Conservation (phyloP, 1,140 invertebrate species). For the Drosophila insularis region DNA sequence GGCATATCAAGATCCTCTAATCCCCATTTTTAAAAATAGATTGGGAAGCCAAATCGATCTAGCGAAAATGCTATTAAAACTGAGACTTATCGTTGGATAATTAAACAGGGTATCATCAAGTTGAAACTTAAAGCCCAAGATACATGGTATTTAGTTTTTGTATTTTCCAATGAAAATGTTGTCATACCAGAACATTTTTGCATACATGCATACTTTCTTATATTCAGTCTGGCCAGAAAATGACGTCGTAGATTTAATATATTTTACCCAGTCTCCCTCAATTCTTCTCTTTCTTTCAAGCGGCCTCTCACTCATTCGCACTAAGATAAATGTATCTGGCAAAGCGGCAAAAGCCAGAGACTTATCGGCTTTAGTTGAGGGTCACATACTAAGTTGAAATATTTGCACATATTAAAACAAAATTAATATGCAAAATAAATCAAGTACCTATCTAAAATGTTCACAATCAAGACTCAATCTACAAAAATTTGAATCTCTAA, state of each 20-base stretch:
- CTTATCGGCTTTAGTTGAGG: slow-evolving; percentile 6
- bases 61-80: too few relatives aligned
- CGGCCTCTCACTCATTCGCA: not conserved
- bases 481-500: not conserved
- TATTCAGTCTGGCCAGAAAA: not conserved
- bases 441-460: not conserved
- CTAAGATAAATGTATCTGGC: slow-evolving; percentile 2
- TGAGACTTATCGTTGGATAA: too few relatives aligned
- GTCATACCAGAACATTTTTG: not conserved
- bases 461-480: not conserved
- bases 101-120: not conserved
- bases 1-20: not conserved
- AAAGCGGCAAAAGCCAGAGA: not conserved
- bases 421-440: not conserved
- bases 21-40: too few relatives aligned
- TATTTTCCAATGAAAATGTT: not conserved
- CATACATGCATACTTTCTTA: not conserved
- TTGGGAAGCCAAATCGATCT: not conserved
- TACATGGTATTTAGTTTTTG: not conserved
- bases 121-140: not conserved
- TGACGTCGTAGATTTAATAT: not conserved
- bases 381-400: not conserved
- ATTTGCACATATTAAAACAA: not conserved
- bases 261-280: not conserved
- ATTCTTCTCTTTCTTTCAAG: not conserved